A percentile compares a stretch with the other conserved stretches of the same genome.
Conservation (phyloP, 2,113 vertebrate species). For the Rhynchomys soricoides region DNA sequence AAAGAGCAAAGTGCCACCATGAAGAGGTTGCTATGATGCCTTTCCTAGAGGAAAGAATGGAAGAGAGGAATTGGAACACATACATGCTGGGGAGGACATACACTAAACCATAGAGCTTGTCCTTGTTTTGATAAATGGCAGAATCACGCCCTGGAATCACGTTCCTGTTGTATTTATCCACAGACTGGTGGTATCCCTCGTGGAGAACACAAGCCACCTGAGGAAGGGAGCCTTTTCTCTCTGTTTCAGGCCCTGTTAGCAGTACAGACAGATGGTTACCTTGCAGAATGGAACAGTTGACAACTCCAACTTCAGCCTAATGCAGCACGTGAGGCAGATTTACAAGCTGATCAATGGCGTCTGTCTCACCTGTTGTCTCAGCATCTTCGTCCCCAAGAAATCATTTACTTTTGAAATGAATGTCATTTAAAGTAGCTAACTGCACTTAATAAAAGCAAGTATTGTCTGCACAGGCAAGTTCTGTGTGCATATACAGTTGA, state of each 20-base stretch:
- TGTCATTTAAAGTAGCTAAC: background rate
- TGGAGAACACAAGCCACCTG: background rate
- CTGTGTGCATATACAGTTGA: background rate
- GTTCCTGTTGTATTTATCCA: background rate
- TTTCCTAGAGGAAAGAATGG: too few species aligned
- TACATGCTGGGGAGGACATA: background rate
- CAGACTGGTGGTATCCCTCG: background rate
- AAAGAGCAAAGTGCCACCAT: background rate
- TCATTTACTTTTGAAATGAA: background rate
- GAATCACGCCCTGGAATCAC: background rate
- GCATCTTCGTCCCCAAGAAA: background rate
- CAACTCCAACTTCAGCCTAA: background rate
- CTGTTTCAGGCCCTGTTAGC: background rate
- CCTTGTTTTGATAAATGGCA: background rate
- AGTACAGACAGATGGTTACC: background rate
- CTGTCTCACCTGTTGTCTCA: background rate
- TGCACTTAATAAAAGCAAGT: background rate
- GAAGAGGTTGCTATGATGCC: background rate
- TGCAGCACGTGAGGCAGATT: background rate
- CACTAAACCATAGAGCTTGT: background rate
- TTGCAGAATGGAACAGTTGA: background rate
- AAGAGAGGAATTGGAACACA: background rate
- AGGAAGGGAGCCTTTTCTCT: background rate
- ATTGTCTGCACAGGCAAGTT: background rate
- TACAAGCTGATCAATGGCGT: background rate